A percentile compares a stretch with the other conserved stretches of the same genome.
Evolutionary conservation across 2,888 invertebrate genomes (phyloP).

Genomic region (Cerastis leucographa): DNA sequence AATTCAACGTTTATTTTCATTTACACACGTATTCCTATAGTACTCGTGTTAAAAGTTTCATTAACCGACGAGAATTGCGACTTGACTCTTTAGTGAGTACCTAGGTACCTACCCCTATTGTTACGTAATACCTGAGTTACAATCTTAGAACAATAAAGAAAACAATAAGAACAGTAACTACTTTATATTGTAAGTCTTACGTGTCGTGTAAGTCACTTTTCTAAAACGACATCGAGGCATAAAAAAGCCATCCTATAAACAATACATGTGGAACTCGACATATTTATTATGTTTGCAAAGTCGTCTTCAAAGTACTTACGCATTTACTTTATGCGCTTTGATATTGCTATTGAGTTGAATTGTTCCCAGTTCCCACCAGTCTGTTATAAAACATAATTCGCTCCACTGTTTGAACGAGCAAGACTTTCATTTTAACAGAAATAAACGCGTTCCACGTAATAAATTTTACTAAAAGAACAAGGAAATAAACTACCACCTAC

Average conservation of each 20-base stretch:
- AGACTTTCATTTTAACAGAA: conserved; percentile 45
- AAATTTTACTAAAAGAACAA: conserved; percentile 52
- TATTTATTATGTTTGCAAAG: conserved; percentile 68
- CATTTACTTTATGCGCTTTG: conserved; percentile 73
- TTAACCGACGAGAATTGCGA: background rate
- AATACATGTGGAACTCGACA: conserved; percentile 71
- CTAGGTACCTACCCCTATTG: background rate
- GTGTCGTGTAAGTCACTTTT: conserved; percentile 76
- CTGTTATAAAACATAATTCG: conserved; percentile 41
- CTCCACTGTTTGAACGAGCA: conserved; percentile 36
- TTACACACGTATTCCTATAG: background rate
- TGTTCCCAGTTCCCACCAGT: conserved; percentile 45
- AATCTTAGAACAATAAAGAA: conserved; percentile 55
- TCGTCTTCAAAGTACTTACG: conserved; percentile 69
- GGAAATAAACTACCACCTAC: conserved; percentile 60
- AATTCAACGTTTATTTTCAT: conserved; percentile 17
- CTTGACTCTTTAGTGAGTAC: background rate
- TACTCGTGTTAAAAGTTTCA: background rate
- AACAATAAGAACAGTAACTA: conserved; percentile 63
- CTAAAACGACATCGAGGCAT: conserved; percentile 74
- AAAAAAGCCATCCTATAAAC: conserved; percentile 80
- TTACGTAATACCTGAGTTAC: conserved; percentile 21
- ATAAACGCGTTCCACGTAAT: conserved; percentile 47
- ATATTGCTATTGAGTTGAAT: conserved; percentile 71
- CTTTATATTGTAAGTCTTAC: conserved; percentile 76